Conservation (phyloP, 1,140 invertebrate genomes). For the Drosophila ohnishii region DNA sequence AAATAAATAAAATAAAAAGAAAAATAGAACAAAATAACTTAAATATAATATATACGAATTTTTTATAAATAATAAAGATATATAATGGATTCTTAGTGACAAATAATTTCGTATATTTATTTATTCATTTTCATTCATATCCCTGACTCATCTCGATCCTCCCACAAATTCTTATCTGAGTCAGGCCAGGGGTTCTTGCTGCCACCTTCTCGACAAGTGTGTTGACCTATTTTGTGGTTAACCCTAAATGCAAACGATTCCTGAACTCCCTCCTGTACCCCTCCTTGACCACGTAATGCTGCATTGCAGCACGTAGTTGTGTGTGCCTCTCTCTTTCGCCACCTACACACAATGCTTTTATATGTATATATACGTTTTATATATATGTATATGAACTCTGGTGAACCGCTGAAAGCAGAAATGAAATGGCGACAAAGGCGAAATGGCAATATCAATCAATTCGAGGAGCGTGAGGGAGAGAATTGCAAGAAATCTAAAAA, state of each 20-base stretch:
- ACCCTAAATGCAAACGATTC: constrained; percentile 26
- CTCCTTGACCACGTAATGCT: not conserved
- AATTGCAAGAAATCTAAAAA: constrained; percentile 48
- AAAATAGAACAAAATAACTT: too few relatives aligned
- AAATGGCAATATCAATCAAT: constrained; percentile 73
- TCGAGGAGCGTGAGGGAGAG: constrained; percentile 41
- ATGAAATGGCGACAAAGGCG: constrained; percentile 72
- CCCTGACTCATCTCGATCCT: constrained; percentile 33
- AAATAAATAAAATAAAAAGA: too few relatives aligned
- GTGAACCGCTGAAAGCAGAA: constrained; percentile 63
- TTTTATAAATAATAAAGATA: not conserved
- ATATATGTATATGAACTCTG: constrained; percentile 58
- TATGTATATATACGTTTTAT: not conserved
- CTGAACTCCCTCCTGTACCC: not conserved
- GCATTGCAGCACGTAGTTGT: constrained; percentile 57
- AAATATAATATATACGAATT: too few relatives aligned
- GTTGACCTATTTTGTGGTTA: constrained; percentile 46
- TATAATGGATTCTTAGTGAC: not conserved
- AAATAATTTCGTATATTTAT: not conserved
- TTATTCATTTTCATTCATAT: not conserved
- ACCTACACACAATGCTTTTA: constrained; percentile 16
- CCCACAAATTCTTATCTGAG: constrained; percentile 32
- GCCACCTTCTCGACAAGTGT: constrained; percentile 26
- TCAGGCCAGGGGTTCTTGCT: constrained; percentile 1
- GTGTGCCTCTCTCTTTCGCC: constrained; percentile 8